Base-by-base conservation (phyloP, 1,140 invertebrate species). In the Marisa cornuarietis region DNA sequence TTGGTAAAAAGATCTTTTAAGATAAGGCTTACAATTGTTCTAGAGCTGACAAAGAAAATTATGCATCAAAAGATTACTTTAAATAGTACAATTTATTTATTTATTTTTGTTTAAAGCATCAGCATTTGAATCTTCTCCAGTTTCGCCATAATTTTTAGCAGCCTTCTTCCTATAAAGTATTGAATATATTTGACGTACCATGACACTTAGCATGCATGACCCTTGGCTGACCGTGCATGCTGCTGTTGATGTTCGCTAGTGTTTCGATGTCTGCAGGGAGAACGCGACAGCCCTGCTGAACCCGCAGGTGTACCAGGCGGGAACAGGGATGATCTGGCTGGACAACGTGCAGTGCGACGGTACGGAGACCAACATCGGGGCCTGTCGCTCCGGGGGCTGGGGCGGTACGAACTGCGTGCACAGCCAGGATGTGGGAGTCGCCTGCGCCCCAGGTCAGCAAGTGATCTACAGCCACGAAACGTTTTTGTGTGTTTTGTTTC, bases 361-460 rank as follows among this genome's bases (percentile, higher is more conserved):
- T 10, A 93, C 94, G 82, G 95, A 96, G 88, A 92, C 92, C 0
- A 92, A 92, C 0, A 82, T 96, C 0, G 90, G 92, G 54, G 92
- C 95, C 78, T 96, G 95, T 86, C 90, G 93, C 71, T 95, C 94
- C 84, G 92, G 93, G 58, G 94, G 94, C 8, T 96, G 95, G 95
- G 94, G 94, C 71, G 91, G 94, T 1, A 94, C 94, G 85, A 93
- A 95, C 85, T 96, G 95, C 84, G 90, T 90, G 26, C 91, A 93
- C 14, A 92, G 93, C 83, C 94, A 95, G 90, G 95, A 93, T 72
- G 86, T 83, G 51, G 84, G 82, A 9, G 85, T 88, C 26, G 13
- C 74, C 24, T 83, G 81, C 66, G 54, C 54, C 16, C 54, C 54
- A 58, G 54, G 54, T 58, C 54, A 58, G 54, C 11, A 58, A 58